phyloP scores from a whole-genome alignment of 2,888 invertebrate species.

The Idaea dimidiata region DNA sequence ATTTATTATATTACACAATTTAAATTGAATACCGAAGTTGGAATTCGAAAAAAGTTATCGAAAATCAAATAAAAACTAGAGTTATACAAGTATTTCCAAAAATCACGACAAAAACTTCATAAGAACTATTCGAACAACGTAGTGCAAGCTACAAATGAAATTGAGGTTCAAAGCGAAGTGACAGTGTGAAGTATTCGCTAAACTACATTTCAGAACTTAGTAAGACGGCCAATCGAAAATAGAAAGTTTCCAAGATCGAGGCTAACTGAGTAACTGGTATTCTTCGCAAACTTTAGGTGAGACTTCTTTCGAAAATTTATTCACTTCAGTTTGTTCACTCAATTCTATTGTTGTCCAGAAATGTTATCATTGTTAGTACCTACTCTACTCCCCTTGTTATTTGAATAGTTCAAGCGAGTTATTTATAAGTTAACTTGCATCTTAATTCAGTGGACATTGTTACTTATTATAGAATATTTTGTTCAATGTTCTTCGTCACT shows the following conservation, averaged over 20 bases:
- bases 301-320: constrained; percentile 61
- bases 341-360: constrained; percentile 37
- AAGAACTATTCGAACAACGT: constrained; percentile 38
- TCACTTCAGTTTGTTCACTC: constrained; percentile 55
- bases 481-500: no score
- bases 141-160: constrained; percentile 61
- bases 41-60: not conserved
- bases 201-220: constrained; percentile 73
- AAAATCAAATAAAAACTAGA: not conserved
- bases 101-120: constrained; percentile 5
- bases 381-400: constrained; percentile 5
- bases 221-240: constrained; percentile 78
- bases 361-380: constrained; percentile 14
- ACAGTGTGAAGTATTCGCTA: constrained; percentile 60
- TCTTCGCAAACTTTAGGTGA: constrained; percentile 67
- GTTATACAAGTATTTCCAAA: no score
- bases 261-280: constrained; percentile 74
- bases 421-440: not conserved
- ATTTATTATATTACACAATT: not conserved
- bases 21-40: no score
- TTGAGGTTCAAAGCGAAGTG: constrained; percentile 53
- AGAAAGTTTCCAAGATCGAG: constrained; percentile 68
- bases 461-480: not conserved
- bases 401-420: not conserved
- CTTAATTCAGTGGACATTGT: not conserved